Base-by-base conservation (phyloP, 2,888 invertebrate species). In the Muscina levida region DNA sequence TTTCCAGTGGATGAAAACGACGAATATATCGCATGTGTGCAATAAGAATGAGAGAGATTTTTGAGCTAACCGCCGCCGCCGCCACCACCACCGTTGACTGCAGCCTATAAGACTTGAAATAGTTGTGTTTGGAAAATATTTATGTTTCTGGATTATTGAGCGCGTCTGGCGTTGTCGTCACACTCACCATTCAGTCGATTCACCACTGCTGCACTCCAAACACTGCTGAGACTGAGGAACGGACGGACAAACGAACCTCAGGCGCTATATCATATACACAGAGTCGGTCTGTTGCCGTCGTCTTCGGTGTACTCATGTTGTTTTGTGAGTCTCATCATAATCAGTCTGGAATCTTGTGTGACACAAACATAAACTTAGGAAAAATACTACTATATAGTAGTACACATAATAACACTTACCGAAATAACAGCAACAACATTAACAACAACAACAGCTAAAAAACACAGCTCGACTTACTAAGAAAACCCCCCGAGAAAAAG, bases 341-440 rank as follows among this genome's bases (percentile, higher is more conserved):
- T 81, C 81, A 77, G 77, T 80, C 81, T 81, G 73, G 74, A 74
- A 81, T 81, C 77, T 77, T 65, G 77, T 77, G 81, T 81, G 77
- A 77, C 74, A 65, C 59, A 74, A 81, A 74, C 59, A 76, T 67
- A 73, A 67, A 71, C 70, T 72, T 57, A 79, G 72, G 48, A 53
- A 59, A 17, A 37, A 59, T 37, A 39, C 62, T 8, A 31, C 31
- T 31, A 5, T 31, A 31, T 31, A 31, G 4, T 31, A 31, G 8
- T 31, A 31, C n/a, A 31, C 8, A 31, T 31, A 31, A 31, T 31
- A 31, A 19, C 44, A 65, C 17, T 67, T 66, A 37, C 53, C 39
- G 48, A 81, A 39, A 22, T 72, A 68, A 67, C 42, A 31, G 31
- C 31, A 31, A 31, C 31, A 31, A 31, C 31, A n/a, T n/a, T n/a